Evolutionary conservation across 2,113 vertebrate species (phyloP).

Genomic region (Rhynchomys soricoides): DNA sequence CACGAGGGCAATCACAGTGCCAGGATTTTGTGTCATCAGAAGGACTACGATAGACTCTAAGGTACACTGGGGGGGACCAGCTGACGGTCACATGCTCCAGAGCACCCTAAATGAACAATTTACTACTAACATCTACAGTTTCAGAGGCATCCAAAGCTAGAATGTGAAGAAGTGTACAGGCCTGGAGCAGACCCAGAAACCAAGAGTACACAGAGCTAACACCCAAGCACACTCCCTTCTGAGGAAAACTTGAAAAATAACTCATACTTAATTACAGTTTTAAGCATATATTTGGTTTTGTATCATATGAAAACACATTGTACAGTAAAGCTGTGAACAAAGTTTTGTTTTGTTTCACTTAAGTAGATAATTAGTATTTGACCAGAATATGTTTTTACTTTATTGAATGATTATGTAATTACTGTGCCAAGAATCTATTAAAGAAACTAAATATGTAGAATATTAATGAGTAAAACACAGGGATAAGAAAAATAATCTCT

Average conservation of each 20-base stretch:
- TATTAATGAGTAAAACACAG: conserved; percentile 61
- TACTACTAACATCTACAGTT: not conserved
- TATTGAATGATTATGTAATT: conserved; percentile 74
- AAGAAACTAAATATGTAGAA: conserved; percentile 62
- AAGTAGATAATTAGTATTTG: conserved; percentile 75
- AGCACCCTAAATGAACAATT: not conserved
- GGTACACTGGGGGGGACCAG: not conserved
- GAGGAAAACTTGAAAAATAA: not conserved
- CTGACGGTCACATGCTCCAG: not conserved
- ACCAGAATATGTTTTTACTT: conserved; percentile 75
- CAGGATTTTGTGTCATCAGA: not conserved
- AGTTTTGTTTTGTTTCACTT: conserved; percentile 71
- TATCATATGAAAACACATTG: conserved; percentile 27
- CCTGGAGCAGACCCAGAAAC: not conserved
- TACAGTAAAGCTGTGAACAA: conserved; percentile 55
- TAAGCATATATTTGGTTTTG: conserved; percentile 59
- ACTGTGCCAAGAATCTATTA: conserved; percentile 71
- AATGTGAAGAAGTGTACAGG: not conserved
- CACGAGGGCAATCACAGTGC: not conserved
- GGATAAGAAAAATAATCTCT: conserved; percentile 67
- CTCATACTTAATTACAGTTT: conserved; percentile 61
- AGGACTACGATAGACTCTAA: not conserved
- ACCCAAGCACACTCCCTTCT: not conserved
- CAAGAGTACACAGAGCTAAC: not conserved
- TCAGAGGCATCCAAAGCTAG: not conserved